These are phyloP conservation scores for Mercenaria mercenaria DNA, from an alignment of 1,140 invertebrate genomes.

Conservation along the genomic window DNA sequence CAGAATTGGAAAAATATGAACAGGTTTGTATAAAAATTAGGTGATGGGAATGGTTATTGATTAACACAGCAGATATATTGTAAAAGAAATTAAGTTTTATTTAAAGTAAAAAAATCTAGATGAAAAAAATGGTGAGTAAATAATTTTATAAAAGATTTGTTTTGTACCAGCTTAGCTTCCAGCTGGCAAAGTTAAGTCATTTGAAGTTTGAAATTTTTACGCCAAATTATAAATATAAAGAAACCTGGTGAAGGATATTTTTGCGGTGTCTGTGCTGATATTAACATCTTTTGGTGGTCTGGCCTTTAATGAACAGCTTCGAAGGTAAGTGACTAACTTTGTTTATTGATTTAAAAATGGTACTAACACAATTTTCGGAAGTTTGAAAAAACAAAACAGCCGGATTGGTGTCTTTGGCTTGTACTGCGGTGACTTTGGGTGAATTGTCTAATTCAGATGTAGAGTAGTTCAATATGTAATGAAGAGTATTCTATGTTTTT, in stretches of 20 bases:
- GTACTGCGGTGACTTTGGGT: constrained; percentile 2
- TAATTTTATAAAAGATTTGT: background rate
- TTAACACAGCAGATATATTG: background rate
- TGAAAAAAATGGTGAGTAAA: background rate
- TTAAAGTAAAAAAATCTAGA: too few species aligned
- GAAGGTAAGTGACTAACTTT: constrained; percentile 17
- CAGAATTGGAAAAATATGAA: constrained; percentile 99
- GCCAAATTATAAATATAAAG: background rate
- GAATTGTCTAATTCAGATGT: constrained; percentile 13
- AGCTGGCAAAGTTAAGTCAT: too few species aligned
- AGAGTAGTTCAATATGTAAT: background rate
- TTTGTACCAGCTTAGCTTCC: background rate
- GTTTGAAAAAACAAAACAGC: background rate
- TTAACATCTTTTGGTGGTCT: constrained; percentile 1
- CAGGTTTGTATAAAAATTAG: constrained; percentile 88
- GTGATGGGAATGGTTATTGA: background rate
- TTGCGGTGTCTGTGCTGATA: background rate
- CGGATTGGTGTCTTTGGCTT: background rate
- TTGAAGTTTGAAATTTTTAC: too few species aligned
- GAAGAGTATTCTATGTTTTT: background rate
- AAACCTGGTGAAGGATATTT: background rate
- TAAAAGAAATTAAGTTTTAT: too few species aligned
- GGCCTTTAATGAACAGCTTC: background rate
- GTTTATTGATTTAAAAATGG: background rate
- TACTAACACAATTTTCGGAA: background rate